Conservation (phyloP, 2,797 vertebrate species). For the Microchirus variegatus region DNA sequence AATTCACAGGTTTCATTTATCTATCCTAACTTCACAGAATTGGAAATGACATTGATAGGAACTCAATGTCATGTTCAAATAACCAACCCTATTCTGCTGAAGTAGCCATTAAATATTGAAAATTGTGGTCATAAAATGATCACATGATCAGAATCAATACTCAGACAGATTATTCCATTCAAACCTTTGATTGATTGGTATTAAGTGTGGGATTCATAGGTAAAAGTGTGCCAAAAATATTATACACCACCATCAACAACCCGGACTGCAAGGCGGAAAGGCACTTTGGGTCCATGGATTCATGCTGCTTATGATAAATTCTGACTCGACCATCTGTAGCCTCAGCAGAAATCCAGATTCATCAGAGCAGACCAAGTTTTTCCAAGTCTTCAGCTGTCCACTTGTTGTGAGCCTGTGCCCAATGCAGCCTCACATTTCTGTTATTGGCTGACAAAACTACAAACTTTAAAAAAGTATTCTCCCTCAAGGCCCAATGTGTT, state of each 20-base stretch:
- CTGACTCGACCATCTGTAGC: background rate
- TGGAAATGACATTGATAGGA: background rate
- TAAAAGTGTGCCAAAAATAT: too few species aligned
- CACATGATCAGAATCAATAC: too few species aligned
- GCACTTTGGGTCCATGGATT: background rate
- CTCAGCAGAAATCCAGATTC: background rate
- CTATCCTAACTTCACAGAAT: constrained; percentile 1
- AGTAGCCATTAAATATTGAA: too few species aligned
- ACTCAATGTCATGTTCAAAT: background rate
- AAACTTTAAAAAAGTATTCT: too few species aligned
- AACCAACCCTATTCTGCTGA: too few species aligned
- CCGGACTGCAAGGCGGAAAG: background rate
- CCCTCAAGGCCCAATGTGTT: too few species aligned
- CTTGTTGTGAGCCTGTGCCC: background rate
- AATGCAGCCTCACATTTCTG: background rate
- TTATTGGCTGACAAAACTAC: too few species aligned
- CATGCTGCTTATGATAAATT: background rate
- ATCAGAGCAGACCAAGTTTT: background rate
- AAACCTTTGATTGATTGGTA: too few species aligned
- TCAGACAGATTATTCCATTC: too few species aligned
- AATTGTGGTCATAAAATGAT: too few species aligned
- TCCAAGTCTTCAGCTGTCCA: background rate
- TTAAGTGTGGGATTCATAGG: too few species aligned
- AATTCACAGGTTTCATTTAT: constrained; percentile 18
- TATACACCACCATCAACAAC: too few species aligned